Evolutionary conservation across 1,140 invertebrate species (phyloP).

Genomic region (Drosophila arizonae): DNA sequence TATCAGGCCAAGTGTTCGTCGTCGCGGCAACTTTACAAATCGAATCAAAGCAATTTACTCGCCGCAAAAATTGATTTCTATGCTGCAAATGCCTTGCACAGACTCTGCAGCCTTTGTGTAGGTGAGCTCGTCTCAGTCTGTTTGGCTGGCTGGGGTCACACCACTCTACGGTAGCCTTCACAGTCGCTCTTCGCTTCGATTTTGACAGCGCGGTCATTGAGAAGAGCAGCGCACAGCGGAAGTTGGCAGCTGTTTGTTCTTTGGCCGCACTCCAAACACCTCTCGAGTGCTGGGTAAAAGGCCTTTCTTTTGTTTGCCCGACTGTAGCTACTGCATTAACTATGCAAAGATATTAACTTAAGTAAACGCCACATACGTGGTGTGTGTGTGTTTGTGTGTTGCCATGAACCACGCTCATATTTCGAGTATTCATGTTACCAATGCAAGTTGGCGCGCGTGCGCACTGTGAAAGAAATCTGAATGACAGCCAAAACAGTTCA

Average conservation of each 20-base stretch:
- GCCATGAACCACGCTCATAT: conserved; percentile 22
- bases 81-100: conserved; percentile 29
- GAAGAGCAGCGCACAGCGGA: conserved; percentile 37
- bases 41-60: conserved; percentile 74
- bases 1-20: not conserved
- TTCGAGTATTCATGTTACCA: conserved; percentile 25
- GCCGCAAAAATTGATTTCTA: conserved; percentile 58
- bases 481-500: conserved; percentile 51
- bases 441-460: conserved; percentile 61
- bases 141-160: not conserved
- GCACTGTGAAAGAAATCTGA: conserved; percentile 58
- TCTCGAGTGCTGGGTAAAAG: conserved; percentile 24
- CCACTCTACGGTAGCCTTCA: conserved; percentile 15
- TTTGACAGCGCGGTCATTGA: conserved; percentile 3
- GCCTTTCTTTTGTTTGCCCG: conserved; percentile 21
- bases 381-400: conserved; percentile 20
- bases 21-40: conserved; percentile 58
- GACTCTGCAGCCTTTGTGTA: conserved; percentile 9
- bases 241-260: conserved; percentile 58
- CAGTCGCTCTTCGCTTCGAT: conserved; percentile 43
- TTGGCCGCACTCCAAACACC: conserved; percentile 25
- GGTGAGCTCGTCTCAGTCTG: conserved; percentile 17
- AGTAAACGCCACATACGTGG: conserved; percentile 1
- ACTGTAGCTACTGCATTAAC: conserved; percentile 5
- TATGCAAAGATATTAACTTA: conserved; percentile 18